A percentile compares a stretch with the other conserved stretches of the same genome.
Evolutionary conservation across 2,113 vertebrate genomes (phyloP).

Genomic region (Arothron firmamentum): DNA sequence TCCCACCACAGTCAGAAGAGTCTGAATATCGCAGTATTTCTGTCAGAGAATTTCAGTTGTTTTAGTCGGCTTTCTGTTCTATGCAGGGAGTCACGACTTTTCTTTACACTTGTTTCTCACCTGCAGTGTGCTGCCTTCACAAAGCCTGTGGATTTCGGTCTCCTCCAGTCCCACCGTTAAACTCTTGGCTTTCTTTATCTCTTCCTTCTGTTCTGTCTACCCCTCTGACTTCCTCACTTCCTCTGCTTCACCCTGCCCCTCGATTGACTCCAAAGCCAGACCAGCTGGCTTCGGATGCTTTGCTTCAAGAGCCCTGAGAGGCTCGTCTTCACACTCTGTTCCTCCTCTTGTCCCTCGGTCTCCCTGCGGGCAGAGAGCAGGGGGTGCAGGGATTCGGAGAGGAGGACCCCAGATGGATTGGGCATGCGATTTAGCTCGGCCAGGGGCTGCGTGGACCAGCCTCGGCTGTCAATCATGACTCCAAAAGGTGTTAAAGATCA

Average conservation of each 20-base stretch:
- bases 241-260: slow-evolving; percentile 46
- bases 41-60: too few species aligned
- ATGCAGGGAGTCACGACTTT: slow-evolving; percentile 5
- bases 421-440: slow-evolving; percentile 69
- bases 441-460: slow-evolving; percentile 59
- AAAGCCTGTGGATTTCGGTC: slow-evolving; percentile 65
- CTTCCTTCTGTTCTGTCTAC: slow-evolving; percentile 31
- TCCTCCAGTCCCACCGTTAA: slow-evolving; percentile 21
- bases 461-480: slow-evolving; percentile 74
- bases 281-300: slow-evolving; percentile 79
- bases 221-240: slow-evolving; percentile 43
- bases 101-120: slow-evolving; percentile 67
- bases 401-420: slow-evolving; percentile 71
- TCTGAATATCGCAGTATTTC: neutral
- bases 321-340: slow-evolving; percentile 74
- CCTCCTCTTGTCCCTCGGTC: slow-evolving; percentile 70
- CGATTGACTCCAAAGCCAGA: slow-evolving; percentile 73
- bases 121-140: slow-evolving; percentile 69
- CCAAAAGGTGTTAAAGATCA: slow-evolving; percentile 55
- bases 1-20: slow-evolving; percentile 11
- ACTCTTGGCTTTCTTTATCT: slow-evolving; percentile 45
- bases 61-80: too few species aligned
- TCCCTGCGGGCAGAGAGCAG: slow-evolving; percentile 75
- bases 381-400: slow-evolving; percentile 74
- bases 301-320: slow-evolving; percentile 72